Conservation (phyloP, 2,113 vertebrate species). For the Toxotes jaculatrix region DNA sequence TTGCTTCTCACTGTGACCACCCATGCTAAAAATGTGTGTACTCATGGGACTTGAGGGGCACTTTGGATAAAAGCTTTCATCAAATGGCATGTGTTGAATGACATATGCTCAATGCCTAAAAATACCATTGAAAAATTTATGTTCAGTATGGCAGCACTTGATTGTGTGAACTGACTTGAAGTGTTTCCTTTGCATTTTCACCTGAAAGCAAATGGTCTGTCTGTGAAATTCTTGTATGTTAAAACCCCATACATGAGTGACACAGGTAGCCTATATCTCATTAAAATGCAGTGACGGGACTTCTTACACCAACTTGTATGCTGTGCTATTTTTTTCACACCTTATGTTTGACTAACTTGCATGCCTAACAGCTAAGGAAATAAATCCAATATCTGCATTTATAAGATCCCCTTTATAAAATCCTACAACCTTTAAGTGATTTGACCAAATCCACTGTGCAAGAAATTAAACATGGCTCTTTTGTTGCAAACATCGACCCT, state of each 20-base stretch:
- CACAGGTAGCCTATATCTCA: not conserved
- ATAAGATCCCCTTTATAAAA: not conserved
- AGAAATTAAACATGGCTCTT: constrained; percentile 23
- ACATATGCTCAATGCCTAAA: constrained; percentile 33
- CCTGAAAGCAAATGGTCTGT: not conserved
- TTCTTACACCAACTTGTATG: not conserved
- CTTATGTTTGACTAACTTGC: constrained; percentile 16
- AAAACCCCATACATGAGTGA: not conserved
- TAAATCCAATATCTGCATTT: not conserved
- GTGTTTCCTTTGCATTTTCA: not conserved
- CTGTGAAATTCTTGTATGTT: not conserved
- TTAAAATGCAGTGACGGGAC: constrained; percentile 5
- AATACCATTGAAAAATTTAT: constrained; percentile 29
- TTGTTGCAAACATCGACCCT: not conserved
- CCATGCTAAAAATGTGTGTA: constrained; percentile 28
- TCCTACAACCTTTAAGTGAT: not conserved
- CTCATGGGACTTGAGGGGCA: constrained; percentile 6
- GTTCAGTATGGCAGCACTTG: not conserved
- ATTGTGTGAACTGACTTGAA: not conserved
- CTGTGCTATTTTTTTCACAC: constrained; percentile 1
- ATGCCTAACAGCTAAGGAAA: constrained; percentile 2
- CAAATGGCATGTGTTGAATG: constrained; percentile 45
- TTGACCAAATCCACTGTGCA: constrained; percentile 18
- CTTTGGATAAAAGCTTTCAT: constrained; percentile 44
- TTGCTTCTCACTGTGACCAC: not conserved